These are phyloP conservation scores for Tenualosa thibaudeaui DNA, from an alignment of 2,797 vertebrate genomes.

Conservation along the genomic window DNA sequence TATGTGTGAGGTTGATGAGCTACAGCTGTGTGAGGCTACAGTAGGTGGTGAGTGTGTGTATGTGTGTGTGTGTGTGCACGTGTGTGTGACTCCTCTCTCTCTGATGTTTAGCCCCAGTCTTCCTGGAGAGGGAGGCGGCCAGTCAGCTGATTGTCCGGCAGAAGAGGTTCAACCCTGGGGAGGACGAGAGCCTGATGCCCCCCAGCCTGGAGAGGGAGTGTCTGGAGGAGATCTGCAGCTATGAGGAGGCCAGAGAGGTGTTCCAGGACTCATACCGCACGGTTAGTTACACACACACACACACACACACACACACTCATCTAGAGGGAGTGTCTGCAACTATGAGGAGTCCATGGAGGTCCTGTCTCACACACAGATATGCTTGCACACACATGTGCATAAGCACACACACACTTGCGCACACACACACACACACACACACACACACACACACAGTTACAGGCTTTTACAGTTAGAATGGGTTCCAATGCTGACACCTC, in stretches of 20 bases:
- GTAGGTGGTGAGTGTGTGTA: too few species aligned
- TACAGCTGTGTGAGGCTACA: too few species aligned
- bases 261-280: slow-evolving; percentile 79
- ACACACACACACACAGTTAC: background rate
- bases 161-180: slow-evolving; percentile 60
- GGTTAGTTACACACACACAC: slow-evolving; percentile 56
- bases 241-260: slow-evolving; percentile 74
- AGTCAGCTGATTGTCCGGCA: slow-evolving; percentile 68
- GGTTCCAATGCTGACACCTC: background rate
- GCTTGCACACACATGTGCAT: background rate
- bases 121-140: slow-evolving; percentile 72
- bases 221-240: slow-evolving; percentile 74
- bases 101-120: slow-evolving; percentile 54
- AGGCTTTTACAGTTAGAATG: background rate
- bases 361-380: too few species aligned
- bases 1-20: too few species aligned
- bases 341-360: too few species aligned
- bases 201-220: slow-evolving; percentile 73
- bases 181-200: slow-evolving; percentile 42
- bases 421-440: background rate
- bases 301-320: background rate
- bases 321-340: too few species aligned
- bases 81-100: background rate
- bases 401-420: background rate
- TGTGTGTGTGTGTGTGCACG: slow-evolving; percentile 3